A percentile compares a stretch with the other conserved stretches of the same genome.
phyloP scores from a whole-genome alignment of 2,797 vertebrate genomes.

The Dendrocincla fuliginosa region DNA sequence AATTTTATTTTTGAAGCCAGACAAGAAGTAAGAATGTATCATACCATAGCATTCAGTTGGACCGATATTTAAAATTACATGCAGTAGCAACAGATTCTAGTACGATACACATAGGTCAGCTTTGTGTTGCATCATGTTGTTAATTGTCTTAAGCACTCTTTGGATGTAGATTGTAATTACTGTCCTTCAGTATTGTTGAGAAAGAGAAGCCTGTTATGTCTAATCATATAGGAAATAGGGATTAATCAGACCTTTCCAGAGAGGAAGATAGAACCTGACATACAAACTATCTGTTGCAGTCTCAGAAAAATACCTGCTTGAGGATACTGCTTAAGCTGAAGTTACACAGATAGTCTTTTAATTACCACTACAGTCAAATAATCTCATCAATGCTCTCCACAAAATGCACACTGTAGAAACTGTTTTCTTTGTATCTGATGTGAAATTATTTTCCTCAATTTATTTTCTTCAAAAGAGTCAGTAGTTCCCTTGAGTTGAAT shows the following conservation, averaged over 20 bases:
- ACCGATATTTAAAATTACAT: neutral
- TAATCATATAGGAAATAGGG: neutral
- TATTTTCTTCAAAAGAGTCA: neutral
- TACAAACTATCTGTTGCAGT: neutral
- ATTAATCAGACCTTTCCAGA: neutral
- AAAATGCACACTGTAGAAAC: neutral
- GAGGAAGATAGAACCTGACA: neutral
- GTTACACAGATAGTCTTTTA: neutral
- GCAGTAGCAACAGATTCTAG: neutral
- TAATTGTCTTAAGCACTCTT: neutral
- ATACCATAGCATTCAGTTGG: neutral
- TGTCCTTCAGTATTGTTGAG: neutral
- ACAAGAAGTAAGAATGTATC: neutral
- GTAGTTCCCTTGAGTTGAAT: neutral
- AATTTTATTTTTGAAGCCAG: neutral
- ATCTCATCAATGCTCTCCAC: neutral
- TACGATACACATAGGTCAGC: neutral
- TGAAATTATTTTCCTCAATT: neutral
- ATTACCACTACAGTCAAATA: neutral
- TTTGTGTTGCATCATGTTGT: neutral
- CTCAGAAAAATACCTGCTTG: neutral
- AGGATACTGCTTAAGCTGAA: neutral
- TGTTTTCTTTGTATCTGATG: neutral
- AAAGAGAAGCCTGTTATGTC: constrained; percentile 1
- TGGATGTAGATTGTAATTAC: neutral